phyloP scores from a whole-genome alignment of 1,140 invertebrate species.

The Eueides isabella region DNA sequence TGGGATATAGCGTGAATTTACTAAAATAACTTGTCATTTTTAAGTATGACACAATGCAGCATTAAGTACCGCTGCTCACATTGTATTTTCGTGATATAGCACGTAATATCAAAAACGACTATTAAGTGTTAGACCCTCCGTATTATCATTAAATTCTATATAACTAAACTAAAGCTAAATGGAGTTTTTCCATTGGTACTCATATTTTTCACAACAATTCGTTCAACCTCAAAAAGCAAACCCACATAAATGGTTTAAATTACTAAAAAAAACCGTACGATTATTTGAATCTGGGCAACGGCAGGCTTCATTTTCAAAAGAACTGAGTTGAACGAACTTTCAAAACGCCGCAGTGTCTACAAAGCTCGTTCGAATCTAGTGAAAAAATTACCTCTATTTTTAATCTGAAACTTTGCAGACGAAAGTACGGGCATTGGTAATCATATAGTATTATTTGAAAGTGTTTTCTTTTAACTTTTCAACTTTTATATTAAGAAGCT shows the following conservation, averaged over 20 bases:
- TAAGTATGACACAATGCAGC: too few relatives aligned
- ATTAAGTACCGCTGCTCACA: too few relatives aligned
- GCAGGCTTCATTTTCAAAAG: slow-evolving; percentile 11
- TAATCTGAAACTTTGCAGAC: slow-evolving; percentile 3
- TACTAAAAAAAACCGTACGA: slow-evolving; percentile 4
- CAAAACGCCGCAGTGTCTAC: slow-evolving; percentile 12
- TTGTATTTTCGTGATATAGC: too few relatives aligned
- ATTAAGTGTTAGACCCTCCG: too few relatives aligned
- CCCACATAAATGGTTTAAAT: slow-evolving; percentile 9
- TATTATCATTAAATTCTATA: too few relatives aligned
- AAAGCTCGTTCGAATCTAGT: slow-evolving; percentile 2
- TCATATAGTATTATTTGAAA: not conserved
- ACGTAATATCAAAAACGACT: too few relatives aligned
- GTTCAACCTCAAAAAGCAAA: not conserved
- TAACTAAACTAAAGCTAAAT: too few relatives aligned
- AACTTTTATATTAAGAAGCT: too few relatives aligned
- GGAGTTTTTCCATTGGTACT: not conserved
- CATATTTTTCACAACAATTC: slow-evolving; percentile 2
- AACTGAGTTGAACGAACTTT: slow-evolving; percentile 3
- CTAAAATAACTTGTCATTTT: too few relatives aligned
- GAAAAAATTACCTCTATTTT: slow-evolving; percentile 12
- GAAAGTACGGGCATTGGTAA: slow-evolving; percentile 1
- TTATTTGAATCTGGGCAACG: slow-evolving; percentile 4
- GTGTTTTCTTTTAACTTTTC: not conserved
- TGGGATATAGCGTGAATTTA: too few relatives aligned